phyloP scores from a whole-genome alignment of 2,113 vertebrate species.

The Dipodomys spectabilis region DNA sequence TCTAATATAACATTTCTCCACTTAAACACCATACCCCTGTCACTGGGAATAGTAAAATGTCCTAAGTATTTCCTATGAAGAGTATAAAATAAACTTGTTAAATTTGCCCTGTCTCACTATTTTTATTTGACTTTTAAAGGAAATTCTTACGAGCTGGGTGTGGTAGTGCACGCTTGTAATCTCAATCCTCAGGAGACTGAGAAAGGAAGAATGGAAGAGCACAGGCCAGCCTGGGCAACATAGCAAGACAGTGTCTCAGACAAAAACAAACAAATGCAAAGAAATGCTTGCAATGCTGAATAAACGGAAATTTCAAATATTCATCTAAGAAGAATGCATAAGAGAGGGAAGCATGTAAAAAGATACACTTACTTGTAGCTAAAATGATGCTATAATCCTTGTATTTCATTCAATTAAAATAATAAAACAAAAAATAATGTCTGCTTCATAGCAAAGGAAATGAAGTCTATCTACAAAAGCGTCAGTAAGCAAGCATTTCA shows the following conservation, averaged over 20 bases:
- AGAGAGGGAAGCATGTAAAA: neutral
- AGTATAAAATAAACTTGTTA: constrained; percentile 37
- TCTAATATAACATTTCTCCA: constrained; percentile 27
- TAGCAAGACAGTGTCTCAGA: too few species aligned
- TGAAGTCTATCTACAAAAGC: neutral
- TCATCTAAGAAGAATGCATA: neutral
- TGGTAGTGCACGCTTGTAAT: too few species aligned
- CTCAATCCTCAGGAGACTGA: too few species aligned
- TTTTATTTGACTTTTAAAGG: neutral
- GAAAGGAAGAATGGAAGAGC: too few species aligned
- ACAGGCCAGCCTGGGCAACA: too few species aligned
- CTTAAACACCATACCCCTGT: neutral
- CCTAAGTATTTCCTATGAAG: neutral
- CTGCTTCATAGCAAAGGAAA: neutral
- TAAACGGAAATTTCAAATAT: neutral
- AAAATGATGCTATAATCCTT: neutral
- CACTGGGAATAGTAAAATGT: constrained; percentile 2
- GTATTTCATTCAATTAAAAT: neutral
- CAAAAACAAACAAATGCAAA: neutral
- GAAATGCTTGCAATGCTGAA: neutral
- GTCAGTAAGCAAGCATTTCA: neutral
- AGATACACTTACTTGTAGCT: neutral
- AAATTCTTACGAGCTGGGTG: neutral
- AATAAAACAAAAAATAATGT: constrained; percentile 8
- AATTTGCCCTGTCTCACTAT: neutral